Percentiles rank a stretch among this genome's conserved stretches.
These are phyloP conservation scores for Monopis laevigella DNA, from an alignment of 2,888 invertebrate species.

Conservation along the genomic window DNA sequence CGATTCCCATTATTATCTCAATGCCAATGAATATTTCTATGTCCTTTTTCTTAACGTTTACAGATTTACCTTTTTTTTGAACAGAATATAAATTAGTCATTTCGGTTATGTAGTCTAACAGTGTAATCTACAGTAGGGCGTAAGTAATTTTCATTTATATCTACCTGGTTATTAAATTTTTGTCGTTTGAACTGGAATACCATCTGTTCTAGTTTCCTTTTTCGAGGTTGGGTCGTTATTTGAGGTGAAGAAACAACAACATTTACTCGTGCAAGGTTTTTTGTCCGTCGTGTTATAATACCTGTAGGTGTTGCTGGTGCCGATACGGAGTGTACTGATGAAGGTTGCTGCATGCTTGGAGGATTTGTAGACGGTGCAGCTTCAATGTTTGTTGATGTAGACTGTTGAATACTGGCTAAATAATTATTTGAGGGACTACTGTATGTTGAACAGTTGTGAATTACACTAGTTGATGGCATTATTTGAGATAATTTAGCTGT, in stretches of 20 bases:
- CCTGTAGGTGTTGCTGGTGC: slow-evolving; percentile 1
- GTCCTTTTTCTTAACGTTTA: not conserved
- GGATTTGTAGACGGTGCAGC: not conserved
- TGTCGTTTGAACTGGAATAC: not conserved
- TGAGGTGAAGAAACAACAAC: not conserved
- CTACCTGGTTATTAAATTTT: not conserved
- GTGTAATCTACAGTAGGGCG: slow-evolving; percentile 1
- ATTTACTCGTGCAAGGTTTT: not conserved
- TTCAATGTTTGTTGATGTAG: not conserved
- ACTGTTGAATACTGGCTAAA: not conserved
- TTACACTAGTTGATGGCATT: too few relatives aligned
- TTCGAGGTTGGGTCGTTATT: not conserved
- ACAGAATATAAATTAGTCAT: slow-evolving; percentile 5
- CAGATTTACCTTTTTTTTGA: not conserved
- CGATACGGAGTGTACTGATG: not conserved
- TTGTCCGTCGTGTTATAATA: not conserved
- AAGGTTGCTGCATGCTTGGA: not conserved
- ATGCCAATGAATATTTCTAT: not conserved
- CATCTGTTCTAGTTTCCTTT: slow-evolving; percentile 2
- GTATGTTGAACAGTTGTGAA: too few relatives aligned
- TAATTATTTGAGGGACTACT: not conserved
- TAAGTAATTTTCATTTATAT: not conserved
- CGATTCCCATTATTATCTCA: too few relatives aligned
- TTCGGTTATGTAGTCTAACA: not conserved
- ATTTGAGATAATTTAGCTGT: too few relatives aligned